A percentile compares a stretch with the other conserved stretches of the same genome.
These are phyloP conservation scores for Circaetus cinerascens DNA, from an alignment of 2,113 vertebrate species.

Conservation along the genomic window DNA sequence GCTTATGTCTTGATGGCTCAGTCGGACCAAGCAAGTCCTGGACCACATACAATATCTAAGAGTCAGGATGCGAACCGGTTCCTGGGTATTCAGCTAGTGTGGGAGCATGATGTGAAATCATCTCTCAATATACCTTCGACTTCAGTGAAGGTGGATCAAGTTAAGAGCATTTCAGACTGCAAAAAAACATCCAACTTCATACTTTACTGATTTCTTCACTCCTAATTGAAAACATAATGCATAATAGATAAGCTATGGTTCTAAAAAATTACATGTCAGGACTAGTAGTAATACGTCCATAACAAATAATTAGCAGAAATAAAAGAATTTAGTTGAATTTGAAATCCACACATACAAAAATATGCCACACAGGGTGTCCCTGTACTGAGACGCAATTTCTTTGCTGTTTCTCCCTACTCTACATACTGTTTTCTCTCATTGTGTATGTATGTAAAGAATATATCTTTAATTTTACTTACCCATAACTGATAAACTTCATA, in stretches of 20 bases:
- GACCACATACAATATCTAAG: no score
- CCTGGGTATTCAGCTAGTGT: neutral
- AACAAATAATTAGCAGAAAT: neutral
- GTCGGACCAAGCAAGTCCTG: neutral
- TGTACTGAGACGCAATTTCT: neutral
- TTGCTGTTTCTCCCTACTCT: neutral
- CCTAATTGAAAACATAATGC: neutral
- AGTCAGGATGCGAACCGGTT: neutral
- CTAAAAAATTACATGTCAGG: neutral
- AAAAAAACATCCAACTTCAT: neutral
- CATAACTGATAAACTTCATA: neutral
- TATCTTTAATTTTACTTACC: neutral
- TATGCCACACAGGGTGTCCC: neutral
- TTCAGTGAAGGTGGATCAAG: neutral
- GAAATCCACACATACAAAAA: neutral
- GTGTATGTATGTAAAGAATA: neutral
- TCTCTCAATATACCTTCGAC: neutral
- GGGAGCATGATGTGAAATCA: neutral
- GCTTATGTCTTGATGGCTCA: neutral
- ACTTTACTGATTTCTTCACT: neutral
- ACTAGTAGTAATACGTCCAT: neutral
- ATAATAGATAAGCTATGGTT: neutral
- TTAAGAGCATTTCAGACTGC: neutral
- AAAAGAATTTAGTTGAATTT: neutral
- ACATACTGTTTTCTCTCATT: neutral